These are phyloP conservation scores for Pseudomyrmex sp. DNA, from an alignment of 1,140 invertebrate species.

Conservation along the genomic window DNA sequence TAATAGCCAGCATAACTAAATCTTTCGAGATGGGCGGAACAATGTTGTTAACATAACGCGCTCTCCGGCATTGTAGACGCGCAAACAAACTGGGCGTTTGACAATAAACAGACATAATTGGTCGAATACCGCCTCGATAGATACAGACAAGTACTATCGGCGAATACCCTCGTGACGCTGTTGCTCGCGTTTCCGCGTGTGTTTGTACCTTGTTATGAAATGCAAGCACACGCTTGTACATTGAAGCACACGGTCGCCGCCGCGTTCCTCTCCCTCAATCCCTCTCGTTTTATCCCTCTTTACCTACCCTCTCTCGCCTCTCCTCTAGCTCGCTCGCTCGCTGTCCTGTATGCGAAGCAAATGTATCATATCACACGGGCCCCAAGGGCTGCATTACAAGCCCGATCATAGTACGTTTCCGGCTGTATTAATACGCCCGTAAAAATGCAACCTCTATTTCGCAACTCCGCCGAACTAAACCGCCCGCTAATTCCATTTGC, in stretches of 20 bases:
- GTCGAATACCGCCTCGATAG: conserved; percentile 72
- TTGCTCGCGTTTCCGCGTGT: conserved; percentile 57
- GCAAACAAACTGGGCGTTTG: conserved; percentile 67
- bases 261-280: conserved; percentile 32
- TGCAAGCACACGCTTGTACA: conserved; percentile 68
- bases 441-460: conserved; percentile 79
- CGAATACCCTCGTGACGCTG: conserved; percentile 64
- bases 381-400: conserved; percentile 82
- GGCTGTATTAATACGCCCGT: conserved; percentile 77
- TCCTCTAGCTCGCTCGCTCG: conserved; percentile 59
- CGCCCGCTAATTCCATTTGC: conserved; percentile 80
- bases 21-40: conserved; percentile 40
- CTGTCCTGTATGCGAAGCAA: conserved; percentile 78
- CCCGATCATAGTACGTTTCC: conserved; percentile 80
- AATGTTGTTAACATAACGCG: conserved; percentile 45
- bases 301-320: conserved; percentile 12
- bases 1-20: conserved; percentile 16
- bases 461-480: conserved; percentile 72
- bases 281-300: conserved; percentile 52
- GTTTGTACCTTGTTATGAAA: conserved; percentile 78
- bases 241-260: conserved; percentile 26
- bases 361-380: conserved; percentile 81
- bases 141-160: conserved; percentile 73
- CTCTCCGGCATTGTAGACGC: conserved; percentile 26
- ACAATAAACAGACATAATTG: conserved; percentile 79